Evolutionary conservation across 2,888 invertebrate species (phyloP), one percentile per base, ranked within the genome.

Genomic region (Orchestes rusci): DNA sequence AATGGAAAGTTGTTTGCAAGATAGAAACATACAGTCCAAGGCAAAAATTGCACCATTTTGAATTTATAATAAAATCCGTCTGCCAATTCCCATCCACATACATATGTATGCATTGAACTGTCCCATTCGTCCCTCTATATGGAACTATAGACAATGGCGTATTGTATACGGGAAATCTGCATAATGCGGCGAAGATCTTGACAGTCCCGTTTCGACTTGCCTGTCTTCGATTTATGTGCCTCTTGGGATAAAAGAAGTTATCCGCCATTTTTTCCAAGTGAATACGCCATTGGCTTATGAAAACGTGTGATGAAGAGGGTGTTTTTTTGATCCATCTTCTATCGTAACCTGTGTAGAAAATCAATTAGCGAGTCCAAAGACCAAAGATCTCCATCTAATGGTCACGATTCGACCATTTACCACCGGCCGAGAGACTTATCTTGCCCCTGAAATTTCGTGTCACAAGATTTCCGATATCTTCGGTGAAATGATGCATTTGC

Each of bases 341-440:
- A n/a, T n/a, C n/a, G n/a, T n/a, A n/a, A n/a, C n/a, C n/a, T n/a
- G n/a, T n/a, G n/a, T n/a, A n/a, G n/a, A n/a, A 36, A 36, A 36
- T 36, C 17, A 36, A 36, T 36, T 36, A 36, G 38, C n/a, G 28
- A 10, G 16, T 16, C 18, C n/a, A 16, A 13, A n/a, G n/a, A n/a
- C n/a, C n/a, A n/a, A n/a, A 16, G 38, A 38, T 38, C 38, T 39
- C 33, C 16, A 45, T 39, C 70, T 73, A 73, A 74, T 73, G 72
- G 73, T 74, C 74, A 74, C 74, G 74, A 74, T 70, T 72, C 69
- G 69, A 65, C 73, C 73, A 74, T 74, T 74, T 74, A 74, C 74
- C 74, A 72, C 74, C 73, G 71, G 73, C 73, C 69, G 70, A 71
- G 73, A 68, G 69, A 70, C 72, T 73, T 73, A 70, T 69, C 70